phyloP scores from a whole-genome alignment of 1,140 invertebrate species.

The Venustaconcha ellipsiformis region DNA sequence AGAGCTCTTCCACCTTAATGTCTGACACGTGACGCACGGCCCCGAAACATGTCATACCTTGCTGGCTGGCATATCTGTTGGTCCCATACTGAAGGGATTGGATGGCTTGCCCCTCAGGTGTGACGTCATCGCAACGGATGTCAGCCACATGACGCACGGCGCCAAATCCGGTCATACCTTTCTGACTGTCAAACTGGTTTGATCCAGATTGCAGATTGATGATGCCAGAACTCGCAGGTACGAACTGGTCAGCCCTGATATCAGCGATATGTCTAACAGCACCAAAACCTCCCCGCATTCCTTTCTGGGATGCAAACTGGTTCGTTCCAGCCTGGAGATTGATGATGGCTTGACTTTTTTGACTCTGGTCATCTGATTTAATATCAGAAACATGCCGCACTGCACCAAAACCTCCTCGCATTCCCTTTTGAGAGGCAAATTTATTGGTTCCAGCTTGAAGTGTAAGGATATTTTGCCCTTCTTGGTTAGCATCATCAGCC shows the following conservation, averaged over 20 bases:
- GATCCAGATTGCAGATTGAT: slow-evolving; percentile 92
- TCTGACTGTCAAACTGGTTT: slow-evolving; percentile 78
- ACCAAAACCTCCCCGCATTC: slow-evolving; percentile 49
- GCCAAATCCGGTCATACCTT: slow-evolving; percentile 84
- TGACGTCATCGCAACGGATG: slow-evolving; percentile 25
- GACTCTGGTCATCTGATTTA: slow-evolving; percentile 38
- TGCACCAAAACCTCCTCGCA: slow-evolving; percentile 67
- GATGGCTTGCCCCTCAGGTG: slow-evolving; percentile 75
- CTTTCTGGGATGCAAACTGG: slow-evolving; percentile 74
- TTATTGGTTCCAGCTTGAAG: slow-evolving; percentile 96
- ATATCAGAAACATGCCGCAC: slow-evolving; percentile 56
- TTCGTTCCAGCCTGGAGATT: slow-evolving; percentile 92
- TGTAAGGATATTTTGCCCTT: slow-evolving; percentile 90
- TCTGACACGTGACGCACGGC: slow-evolving; percentile 49
- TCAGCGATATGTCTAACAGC: slow-evolving; percentile 56
- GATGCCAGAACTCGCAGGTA: slow-evolving; percentile 76
- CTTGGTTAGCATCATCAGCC: slow-evolving; percentile 71
- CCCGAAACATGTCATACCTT: slow-evolving; percentile 68
- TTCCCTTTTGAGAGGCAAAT: slow-evolving; percentile 74
- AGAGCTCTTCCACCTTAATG: slow-evolving; percentile 68
- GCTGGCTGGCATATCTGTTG: slow-evolving; percentile 78
- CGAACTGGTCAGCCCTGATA: slow-evolving; percentile 50
- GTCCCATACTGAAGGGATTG: slow-evolving; percentile 92
- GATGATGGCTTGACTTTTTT: slow-evolving; percentile 81
- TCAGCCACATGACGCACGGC: slow-evolving; percentile 69